These are phyloP conservation scores for Naja naja DNA, from an alignment of 2,113 vertebrate genomes.

Conservation along the genomic window DNA sequence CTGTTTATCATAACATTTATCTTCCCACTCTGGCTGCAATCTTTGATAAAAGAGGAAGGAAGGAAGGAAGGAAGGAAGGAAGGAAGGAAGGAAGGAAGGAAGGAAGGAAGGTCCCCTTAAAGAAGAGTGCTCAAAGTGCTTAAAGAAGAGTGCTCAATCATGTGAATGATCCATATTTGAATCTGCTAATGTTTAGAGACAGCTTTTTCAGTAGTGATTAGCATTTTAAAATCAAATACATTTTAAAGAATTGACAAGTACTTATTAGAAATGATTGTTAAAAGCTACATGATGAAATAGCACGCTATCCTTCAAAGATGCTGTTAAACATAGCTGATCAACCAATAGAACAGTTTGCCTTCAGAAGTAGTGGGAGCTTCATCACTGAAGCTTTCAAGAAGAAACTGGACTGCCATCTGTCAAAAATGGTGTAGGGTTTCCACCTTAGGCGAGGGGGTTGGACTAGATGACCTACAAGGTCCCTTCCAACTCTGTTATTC, in stretches of 20 bases:
- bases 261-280: not conserved
- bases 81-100: not conserved
- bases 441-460: too few species aligned
- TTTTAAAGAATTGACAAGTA: not conserved
- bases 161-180: not conserved
- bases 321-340: not conserved
- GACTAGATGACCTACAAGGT: too few species aligned
- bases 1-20: not conserved
- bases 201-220: not conserved
- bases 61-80: not conserved
- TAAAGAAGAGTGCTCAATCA: not conserved
- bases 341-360: too few species aligned
- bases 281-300: not conserved
- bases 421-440: too few species aligned
- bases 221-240: not conserved
- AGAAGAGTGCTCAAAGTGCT: not conserved
- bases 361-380: too few species aligned
- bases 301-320: not conserved
- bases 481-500: too few species aligned
- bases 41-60: not conserved
- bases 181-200: not conserved
- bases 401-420: too few species aligned
- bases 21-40: not conserved
- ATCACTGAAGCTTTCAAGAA: too few species aligned
- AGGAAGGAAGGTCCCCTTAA: not conserved